phyloP scores from a whole-genome alignment of 2,888 invertebrate species.

The Cistogaster globosa region DNA sequence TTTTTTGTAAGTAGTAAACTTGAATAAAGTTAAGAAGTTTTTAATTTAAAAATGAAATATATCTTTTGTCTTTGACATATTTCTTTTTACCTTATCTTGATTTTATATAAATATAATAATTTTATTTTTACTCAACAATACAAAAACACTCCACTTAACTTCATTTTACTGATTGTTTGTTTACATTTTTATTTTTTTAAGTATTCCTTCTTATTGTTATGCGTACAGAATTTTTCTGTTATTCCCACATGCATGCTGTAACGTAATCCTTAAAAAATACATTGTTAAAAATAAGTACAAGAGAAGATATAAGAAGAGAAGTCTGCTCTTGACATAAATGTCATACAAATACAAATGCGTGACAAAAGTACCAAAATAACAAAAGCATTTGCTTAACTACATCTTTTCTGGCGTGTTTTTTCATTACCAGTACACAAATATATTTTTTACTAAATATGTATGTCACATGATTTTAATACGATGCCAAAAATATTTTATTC shows the following conservation, averaged over 20 bases:
- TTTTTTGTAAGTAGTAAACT: no score
- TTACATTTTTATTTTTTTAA: constrained; percentile 17
- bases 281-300: constrained; percentile 11
- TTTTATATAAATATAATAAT: no score
- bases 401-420: constrained; percentile 44
- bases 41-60: no score
- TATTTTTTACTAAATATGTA: constrained; percentile 47
- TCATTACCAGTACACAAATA: constrained; percentile 7
- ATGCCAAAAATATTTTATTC: constrained; percentile 26
- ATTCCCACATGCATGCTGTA: constrained; percentile 10
- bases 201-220: constrained; percentile 14
- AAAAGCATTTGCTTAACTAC: constrained; percentile 46
- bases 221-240: constrained; percentile 31
- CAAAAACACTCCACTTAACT: not conserved
- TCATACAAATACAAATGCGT: constrained; percentile 64
- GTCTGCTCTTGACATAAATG: constrained; percentile 64
- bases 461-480: constrained; percentile 46
- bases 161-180: not conserved
- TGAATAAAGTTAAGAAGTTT: no score
- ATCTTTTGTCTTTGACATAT: no score
- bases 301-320: not conserved
- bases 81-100: no score
- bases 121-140: not conserved
- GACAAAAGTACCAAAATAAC: constrained; percentile 60
- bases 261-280: constrained; percentile 39